Conservation (phyloP, 2,797 vertebrate genomes). For the Rhinogobio ventralis region DNA sequence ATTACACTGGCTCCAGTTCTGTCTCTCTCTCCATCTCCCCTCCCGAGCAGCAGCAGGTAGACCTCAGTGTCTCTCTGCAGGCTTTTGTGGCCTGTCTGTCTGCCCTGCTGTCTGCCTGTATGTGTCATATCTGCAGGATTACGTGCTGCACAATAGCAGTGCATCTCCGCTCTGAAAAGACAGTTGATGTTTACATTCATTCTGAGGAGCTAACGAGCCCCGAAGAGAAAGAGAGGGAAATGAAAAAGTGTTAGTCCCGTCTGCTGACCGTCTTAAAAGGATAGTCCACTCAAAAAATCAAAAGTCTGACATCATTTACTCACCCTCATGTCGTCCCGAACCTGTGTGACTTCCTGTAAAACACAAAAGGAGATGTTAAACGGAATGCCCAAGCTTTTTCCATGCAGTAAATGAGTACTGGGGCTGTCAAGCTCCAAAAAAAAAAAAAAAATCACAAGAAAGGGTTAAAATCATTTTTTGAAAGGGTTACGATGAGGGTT, state of each 20-base stretch:
- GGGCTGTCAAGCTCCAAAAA: neutral
- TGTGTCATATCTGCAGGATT: constrained; percentile 77
- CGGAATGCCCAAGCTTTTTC: neutral
- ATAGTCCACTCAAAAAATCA: neutral
- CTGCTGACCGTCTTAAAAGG: neutral
- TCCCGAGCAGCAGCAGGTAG: constrained; percentile 40
- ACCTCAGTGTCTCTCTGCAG: constrained; percentile 43
- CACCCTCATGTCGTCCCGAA: neutral
- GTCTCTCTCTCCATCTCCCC: constrained; percentile 47
- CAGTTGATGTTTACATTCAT: constrained; percentile 22
- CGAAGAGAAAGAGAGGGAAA: constrained; percentile 5
- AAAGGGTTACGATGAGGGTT: too few relatives aligned
- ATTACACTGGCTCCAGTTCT: constrained; percentile 81
- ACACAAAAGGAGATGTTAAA: neutral
- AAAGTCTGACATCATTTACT: neutral
- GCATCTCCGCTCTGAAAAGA: neutral
- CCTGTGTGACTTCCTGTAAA: neutral
- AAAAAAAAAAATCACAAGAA: too few relatives aligned
- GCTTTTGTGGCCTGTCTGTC: constrained; percentile 52
- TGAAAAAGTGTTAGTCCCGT: neutral
- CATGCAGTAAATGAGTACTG: neutral
- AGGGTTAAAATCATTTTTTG: too few relatives aligned
- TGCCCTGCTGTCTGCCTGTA: constrained; percentile 64
- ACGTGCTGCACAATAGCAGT: constrained; percentile 65
- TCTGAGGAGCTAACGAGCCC: constrained; percentile 8